Base-by-base conservation (phyloP, 2,888 invertebrate species). In the Arge pagana region DNA sequence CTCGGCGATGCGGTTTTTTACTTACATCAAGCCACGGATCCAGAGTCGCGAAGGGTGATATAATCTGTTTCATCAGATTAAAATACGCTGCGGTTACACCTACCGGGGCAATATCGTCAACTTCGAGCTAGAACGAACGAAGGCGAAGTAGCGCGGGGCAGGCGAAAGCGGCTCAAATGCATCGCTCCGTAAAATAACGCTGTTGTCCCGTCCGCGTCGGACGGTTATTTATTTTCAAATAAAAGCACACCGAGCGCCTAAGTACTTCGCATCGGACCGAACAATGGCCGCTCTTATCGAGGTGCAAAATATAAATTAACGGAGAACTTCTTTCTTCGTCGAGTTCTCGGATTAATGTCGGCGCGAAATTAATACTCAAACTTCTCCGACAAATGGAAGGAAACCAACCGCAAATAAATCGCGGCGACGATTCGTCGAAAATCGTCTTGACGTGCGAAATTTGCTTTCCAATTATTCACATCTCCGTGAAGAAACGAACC, bases 41-140 rank as follows among this genome's bases (percentile, higher is more conserved):
- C 33, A 39, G 19, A n/a, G 33, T 33, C 35, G 57, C 48, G 56
- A 28, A 36, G 52, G 45, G 43, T 67, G 67, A 74, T 73, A 72
- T 74, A 74, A 74, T 74, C 74, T 68, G 69, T 67, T 69, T 75
- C 72, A 76, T 76, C 74, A 75, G 76, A 75, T 76, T 76, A 76
- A 72, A 74, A 57, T 60, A 60, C 59, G 50, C 41, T 33, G 26
- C 31, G 33, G 56, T 33, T 42, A 45, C 35, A 45, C 57, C 52
- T 49, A 50, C 58, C 66, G 64, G 63, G 66, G 65, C 68, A 42
- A 50, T n/a, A n/a, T 50, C 50, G 42, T 42, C 35, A 50, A 50
- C 50, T 43, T 41, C 41, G 41, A 50, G 66, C 68, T 21, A 67
- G 74, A 73, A 71, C 73, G 71, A 75, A 75, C 75, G 72, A 72